Conservation (phyloP, 2,888 invertebrate species). For the Volucella inflata region DNA sequence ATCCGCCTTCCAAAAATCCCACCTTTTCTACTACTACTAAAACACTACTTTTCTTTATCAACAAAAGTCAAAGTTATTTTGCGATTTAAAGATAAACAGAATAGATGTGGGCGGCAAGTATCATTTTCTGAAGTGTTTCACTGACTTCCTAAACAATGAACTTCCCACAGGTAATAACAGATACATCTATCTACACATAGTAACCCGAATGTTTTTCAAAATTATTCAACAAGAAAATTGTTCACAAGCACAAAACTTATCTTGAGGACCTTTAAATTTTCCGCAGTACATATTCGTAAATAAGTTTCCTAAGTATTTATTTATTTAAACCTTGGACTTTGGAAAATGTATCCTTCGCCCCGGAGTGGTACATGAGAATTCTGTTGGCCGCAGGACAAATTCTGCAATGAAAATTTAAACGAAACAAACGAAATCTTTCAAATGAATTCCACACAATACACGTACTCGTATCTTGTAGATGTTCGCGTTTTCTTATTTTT, state of each 20-base stretch:
- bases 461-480: not conserved
- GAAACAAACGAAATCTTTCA: slow-evolving; percentile 4
- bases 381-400: slow-evolving; percentile 22
- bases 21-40: too few relatives aligned
- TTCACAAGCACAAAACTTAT: not conserved
- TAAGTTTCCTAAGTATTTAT: slow-evolving; percentile 21
- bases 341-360: slow-evolving; percentile 20
- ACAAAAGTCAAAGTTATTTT: too few relatives aligned
- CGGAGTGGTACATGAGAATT: slow-evolving; percentile 2
- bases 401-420: slow-evolving; percentile 2
- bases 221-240: not conserved
- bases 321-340: slow-evolving; percentile 34
- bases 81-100: too few relatives aligned
- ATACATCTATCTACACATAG: too few relatives aligned
- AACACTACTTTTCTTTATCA: too few relatives aligned
- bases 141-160: too few relatives aligned
- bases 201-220: too few relatives aligned
- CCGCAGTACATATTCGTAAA: not conserved
- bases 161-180: too few relatives aligned
- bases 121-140: too few relatives aligned
- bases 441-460: slow-evolving; percentile 20
- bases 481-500: slow-evolving; percentile 7
- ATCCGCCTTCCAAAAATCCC: too few relatives aligned
- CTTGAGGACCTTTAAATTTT: slow-evolving; percentile 11
- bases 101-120: too few relatives aligned